These are phyloP conservation scores for Neelides sp. DNA, from an alignment of 1,140 invertebrate species.

Conservation along the genomic window DNA sequence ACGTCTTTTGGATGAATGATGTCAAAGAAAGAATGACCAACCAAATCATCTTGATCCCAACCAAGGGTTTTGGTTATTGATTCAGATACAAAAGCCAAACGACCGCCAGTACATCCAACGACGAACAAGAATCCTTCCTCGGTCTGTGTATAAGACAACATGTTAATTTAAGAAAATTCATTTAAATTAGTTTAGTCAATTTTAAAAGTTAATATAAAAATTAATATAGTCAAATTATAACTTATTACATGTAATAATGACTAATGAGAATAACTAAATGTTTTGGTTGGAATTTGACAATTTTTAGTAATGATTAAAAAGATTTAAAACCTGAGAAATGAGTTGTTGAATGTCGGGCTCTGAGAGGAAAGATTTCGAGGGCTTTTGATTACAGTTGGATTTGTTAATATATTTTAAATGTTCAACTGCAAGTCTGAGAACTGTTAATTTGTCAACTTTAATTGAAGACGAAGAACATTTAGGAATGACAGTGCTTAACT, in stretches of 20 bases:
- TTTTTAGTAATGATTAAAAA: background rate
- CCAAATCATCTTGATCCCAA: constrained; percentile 72
- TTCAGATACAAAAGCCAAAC: constrained; percentile 79
- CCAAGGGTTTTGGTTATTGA: constrained; percentile 73
- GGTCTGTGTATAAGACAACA: constrained; percentile 47
- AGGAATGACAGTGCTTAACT: constrained; percentile 77
- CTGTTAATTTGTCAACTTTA: constrained; percentile 86
- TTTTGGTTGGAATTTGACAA: background rate
- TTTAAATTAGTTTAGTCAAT: background rate
- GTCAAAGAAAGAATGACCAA: constrained; percentile 88
- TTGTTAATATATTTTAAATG: no score
- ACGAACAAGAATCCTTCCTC: constrained; percentile 87
- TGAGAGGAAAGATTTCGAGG: constrained; percentile 58
- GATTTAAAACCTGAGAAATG: constrained; percentile 51
- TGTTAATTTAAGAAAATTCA: background rate
- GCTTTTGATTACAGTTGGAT: constrained; percentile 60
- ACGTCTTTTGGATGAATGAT: constrained; percentile 90
- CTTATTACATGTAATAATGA: background rate
- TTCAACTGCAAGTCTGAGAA: constrained; percentile 85
- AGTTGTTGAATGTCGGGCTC: constrained; percentile 78
- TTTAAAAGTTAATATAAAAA: no score
- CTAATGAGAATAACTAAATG: background rate
- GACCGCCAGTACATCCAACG: constrained; percentile 79
- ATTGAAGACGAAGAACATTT: constrained; percentile 85
- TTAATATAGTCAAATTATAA: background rate